Conservation (phyloP, 2,797 vertebrate species). For the Periophthalmus magnuspinnatus region DNA sequence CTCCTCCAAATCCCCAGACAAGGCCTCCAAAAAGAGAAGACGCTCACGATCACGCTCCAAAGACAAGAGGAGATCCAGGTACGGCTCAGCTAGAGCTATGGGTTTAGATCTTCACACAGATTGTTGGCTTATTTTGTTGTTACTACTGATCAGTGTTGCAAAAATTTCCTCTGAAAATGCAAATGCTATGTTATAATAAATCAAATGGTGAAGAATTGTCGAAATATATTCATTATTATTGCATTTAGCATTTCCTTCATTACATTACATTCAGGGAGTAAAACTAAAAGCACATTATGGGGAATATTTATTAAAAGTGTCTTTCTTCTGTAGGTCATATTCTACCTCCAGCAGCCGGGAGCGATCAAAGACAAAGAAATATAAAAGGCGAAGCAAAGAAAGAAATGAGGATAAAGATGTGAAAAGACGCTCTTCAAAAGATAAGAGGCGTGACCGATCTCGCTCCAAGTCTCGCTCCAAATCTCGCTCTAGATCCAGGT, state of each 20-base stretch:
- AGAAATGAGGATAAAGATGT: slow-evolving; percentile 53
- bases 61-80: slow-evolving; percentile 69
- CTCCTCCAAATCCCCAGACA: slow-evolving; percentile 67
- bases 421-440: slow-evolving; percentile 58
- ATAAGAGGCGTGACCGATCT: slow-evolving; percentile 62
- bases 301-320: slow-evolving; percentile 2
- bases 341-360: slow-evolving; percentile 83
- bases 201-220: no score
- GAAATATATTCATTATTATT: no score
- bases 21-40: slow-evolving; percentile 69
- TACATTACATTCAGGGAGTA: no score
- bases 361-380: slow-evolving; percentile 67
- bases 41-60: slow-evolving; percentile 74
- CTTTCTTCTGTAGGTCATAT: slow-evolving; percentile 48
- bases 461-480: slow-evolving; percentile 59
- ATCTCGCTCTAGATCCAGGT: slow-evolving; percentile 64
- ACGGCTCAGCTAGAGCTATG: neutral
- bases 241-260: no score
- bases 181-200: no score
- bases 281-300: no score
- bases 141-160: no score
- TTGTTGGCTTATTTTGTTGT: no score
- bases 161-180: no score
- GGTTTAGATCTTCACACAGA: no score
- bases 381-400: slow-evolving; percentile 58